These are phyloP conservation scores for Drosophila neocordata DNA, from an alignment of 1,140 invertebrate species.

Conservation along the genomic window DNA sequence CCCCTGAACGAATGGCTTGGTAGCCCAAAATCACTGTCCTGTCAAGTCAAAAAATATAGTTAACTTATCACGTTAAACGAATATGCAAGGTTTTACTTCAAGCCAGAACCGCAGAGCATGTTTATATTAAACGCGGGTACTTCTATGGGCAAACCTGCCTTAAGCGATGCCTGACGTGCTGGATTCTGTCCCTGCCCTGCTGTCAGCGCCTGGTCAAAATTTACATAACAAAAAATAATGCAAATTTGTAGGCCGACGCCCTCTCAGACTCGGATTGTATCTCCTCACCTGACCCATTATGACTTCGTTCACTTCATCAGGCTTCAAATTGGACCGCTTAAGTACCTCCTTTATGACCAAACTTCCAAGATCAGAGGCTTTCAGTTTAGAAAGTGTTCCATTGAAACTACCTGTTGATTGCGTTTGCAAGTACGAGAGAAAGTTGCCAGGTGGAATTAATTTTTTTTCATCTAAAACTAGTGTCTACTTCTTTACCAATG, in stretches of 20 bases:
- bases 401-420: constrained; percentile 86
- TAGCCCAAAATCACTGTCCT: constrained; percentile 88
- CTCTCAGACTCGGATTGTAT: neutral
- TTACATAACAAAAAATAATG: constrained; percentile 50
- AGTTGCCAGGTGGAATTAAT: constrained; percentile 48
- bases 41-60: neutral
- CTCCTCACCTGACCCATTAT: constrained; percentile 91
- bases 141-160: constrained; percentile 89
- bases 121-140: constrained; percentile 91
- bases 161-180: constrained; percentile 90
- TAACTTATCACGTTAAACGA: neutral
- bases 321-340: constrained; percentile 85
- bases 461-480: constrained; percentile 30
- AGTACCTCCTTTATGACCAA: constrained; percentile 90
- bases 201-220: constrained; percentile 85
- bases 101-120: constrained; percentile 94
- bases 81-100: constrained; percentile 85
- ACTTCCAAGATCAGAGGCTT: constrained; percentile 89
- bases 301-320: constrained; percentile 91
- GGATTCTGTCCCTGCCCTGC: constrained; percentile 93
- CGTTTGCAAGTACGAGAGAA: constrained; percentile 26
- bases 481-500: constrained; percentile 68
- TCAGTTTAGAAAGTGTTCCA: constrained; percentile 87
- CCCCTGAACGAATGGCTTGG: constrained; percentile 88
- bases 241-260: neutral